Evolutionary conservation across 2,888 invertebrate genomes (phyloP).

Genomic region (Sesamia inferens): DNA sequence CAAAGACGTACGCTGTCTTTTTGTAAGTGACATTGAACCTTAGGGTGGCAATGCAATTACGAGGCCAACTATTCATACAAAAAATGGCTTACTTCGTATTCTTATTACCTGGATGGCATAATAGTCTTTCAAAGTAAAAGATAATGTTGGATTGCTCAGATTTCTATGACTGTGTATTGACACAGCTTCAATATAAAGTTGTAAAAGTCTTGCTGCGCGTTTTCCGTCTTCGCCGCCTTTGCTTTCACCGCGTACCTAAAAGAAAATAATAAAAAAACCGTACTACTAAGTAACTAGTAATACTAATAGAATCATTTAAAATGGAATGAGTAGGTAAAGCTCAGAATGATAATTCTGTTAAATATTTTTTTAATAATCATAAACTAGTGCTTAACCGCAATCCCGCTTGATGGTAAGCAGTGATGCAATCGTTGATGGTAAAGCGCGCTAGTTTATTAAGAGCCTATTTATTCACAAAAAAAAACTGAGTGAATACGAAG

Average conservation of each 20-base stretch:
- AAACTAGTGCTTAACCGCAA: no score
- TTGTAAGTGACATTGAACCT: background rate
- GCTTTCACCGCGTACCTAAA: conserved; percentile 90
- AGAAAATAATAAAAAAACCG: background rate
- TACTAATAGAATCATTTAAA: background rate
- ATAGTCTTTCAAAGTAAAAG: conserved; percentile 94
- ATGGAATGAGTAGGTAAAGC: background rate
- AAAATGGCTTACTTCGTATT: background rate
- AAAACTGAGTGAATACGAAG: no score
- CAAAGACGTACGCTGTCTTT: no score
- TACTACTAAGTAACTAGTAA: no score
- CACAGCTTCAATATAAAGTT: conserved; percentile 95
- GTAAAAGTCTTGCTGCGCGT: conserved; percentile 91
- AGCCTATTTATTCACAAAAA: no score
- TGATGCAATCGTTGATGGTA: no score
- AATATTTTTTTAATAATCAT: background rate
- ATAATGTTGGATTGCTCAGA: conserved; percentile 88
- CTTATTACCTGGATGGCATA: conserved; percentile 92
- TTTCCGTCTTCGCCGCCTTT: conserved; percentile 89
- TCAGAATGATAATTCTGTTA: background rate
- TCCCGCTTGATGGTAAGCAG: no score
- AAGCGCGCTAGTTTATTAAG: no score
- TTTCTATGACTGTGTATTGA: conserved; percentile 94
- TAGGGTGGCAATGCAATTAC: background rate
- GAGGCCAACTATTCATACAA: background rate